Evolutionary conservation across 2,888 invertebrate genomes (phyloP), one percentile per base, ranked within the genome.

Genomic region (Harpalus rufipes): DNA sequence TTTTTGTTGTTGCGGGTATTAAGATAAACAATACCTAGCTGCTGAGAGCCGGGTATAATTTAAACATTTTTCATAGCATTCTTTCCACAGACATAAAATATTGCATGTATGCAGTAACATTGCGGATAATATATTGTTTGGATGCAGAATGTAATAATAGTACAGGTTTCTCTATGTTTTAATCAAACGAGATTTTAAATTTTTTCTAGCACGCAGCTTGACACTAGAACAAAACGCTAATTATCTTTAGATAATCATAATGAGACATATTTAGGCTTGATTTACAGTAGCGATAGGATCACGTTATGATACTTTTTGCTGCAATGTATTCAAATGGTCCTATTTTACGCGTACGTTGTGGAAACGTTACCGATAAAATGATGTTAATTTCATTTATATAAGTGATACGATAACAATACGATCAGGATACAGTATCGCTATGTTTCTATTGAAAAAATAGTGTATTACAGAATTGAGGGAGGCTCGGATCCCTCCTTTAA

Each of bases 121-220:
- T 74, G 72, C 41, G 44, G 44, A 12, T 74, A 74, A 74, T 74
- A 74, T 74, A 74, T 74, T 74, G 44, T 44, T 44, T 74, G 18
- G 72, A 74, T 74, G 72, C 72, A 74, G 44, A 44, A 74, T 74
- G 41, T 44, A 74, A 74, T 74, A 68, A 68, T 68, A 68, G 18
- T 12, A 39, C 68, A 32, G 39, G 68, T 68, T 68, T 68, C 32
- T 68, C 63, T 68, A 39, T n/a, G 68, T 68, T 68, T 68, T 68
- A 68, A 68, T 68, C 68, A 68, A 68, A 68, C 14, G 12, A 12
- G 44, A 10, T 51, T 51, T 51, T 51, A 10, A 51, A 51, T 51
- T 51, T 51, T 12, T 8, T 0, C 3, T 51, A 12, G 44, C 44
- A 51, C 44, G 44, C 44, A 51, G 12, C 10, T 51, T 51, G 44